Evolutionary conservation across 2,888 invertebrate species (phyloP), one percentile per base, ranked within the genome.

Genomic region (Baronia brevicornis): DNA sequence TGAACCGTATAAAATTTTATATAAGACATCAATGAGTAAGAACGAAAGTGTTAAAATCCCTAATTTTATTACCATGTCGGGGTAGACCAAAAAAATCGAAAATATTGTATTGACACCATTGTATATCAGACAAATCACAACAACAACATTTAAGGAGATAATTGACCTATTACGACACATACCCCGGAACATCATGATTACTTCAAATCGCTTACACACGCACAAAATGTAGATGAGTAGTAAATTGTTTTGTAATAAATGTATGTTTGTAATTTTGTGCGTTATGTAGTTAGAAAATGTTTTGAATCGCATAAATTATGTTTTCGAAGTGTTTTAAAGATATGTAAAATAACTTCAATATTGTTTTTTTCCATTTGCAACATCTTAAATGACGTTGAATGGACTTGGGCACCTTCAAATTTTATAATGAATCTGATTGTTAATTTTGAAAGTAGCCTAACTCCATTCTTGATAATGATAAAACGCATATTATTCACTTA

Each of bases 121-220:
- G 18, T 10, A 27, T 27, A 27, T 27, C 6, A 27, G 27, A 10
- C 18, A 27, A 27, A 10, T 27, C 18, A 27, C 18, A 18, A 18
- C 1, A 17, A 18, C 27, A 17, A 27, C 10, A 17, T 17, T 9
- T 9, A 27, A 27, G 10, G 27, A 27, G 10, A 18, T 27, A 7
- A 27, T 27, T 8, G 10, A 27, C 17, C 17, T 27, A 27, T 27
- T 18, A 18, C 5, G 6, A 18, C 11, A 27, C 18, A 27, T 27
- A 18, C 18, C 27, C 18, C 27, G n/a, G 17, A 27, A 27, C 27
- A 27, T 18, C 27, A 27, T 27, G 27, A 27, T 18, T n/a, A n/a
- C n/a, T n/a, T n/a, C n/a, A 27, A 27, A 27, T 18, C 18, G n/a
- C 17, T 18, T 17, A 10, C 27, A 18, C 27, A 27, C 2, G 6